Conservation (phyloP, 2,888 invertebrate genomes). For the Arrhopalites spinosus region DNA sequence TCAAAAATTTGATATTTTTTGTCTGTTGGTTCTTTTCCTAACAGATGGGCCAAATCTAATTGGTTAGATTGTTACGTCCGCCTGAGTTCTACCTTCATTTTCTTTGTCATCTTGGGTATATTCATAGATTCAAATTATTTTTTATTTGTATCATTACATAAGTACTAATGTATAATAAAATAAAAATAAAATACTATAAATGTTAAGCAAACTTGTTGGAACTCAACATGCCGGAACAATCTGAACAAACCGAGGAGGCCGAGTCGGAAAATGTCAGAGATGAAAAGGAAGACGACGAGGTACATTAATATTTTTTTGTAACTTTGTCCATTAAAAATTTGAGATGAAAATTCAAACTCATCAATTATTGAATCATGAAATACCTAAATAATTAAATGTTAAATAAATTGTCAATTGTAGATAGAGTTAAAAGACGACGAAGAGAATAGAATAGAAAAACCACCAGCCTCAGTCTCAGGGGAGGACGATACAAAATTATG, state of each 20-base stretch:
- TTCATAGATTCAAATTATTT: not conserved
- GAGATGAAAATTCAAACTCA: not conserved
- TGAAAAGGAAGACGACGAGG: not conserved
- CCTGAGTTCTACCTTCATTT: constrained; percentile 4
- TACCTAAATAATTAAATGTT: not conserved
- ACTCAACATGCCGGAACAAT: constrained; percentile 5
- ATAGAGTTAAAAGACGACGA: not conserved
- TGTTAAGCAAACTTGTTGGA: constrained; percentile 14
- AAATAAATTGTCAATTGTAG: not conserved
- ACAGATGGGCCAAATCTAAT: constrained; percentile 13
- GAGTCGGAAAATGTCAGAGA: not conserved
- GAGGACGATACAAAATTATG: constrained; percentile 29
- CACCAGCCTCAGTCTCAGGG: not conserved
- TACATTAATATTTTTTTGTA: not conserved
- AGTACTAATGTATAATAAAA: not conserved
- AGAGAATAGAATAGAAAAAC: not conserved
- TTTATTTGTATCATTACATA: too few relatives aligned
- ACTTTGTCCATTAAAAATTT: not conserved
- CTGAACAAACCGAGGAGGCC: not conserved
- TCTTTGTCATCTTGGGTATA: constrained; percentile 15
- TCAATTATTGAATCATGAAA: not conserved
- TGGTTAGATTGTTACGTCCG: constrained; percentile 20
- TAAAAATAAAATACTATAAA: not conserved
- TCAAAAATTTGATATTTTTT: too few relatives aligned
- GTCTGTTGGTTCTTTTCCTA: too few relatives aligned